Evolutionary conservation across 1,140 invertebrate species (phyloP).

Genomic region (Chironomus striatipennis): DNA sequence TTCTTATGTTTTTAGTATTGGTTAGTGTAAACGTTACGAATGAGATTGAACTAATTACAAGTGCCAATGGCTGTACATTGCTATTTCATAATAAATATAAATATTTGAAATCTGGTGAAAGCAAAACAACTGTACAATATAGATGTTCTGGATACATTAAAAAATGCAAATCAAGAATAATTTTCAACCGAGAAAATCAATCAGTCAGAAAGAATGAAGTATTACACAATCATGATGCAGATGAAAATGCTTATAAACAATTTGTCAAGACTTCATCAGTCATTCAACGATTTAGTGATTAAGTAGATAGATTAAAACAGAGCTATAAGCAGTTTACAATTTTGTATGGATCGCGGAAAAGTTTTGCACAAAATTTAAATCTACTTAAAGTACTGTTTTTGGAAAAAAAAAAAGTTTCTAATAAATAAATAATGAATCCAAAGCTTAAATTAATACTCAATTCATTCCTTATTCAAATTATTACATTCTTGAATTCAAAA

Average conservation of each 20-base stretch:
- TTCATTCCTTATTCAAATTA: not conserved
- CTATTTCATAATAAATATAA: not conserved
- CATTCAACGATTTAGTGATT: slow-evolving; percentile 2
- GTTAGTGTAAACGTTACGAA: not conserved
- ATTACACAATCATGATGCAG: not conserved
- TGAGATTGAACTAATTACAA: not conserved
- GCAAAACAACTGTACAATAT: not conserved
- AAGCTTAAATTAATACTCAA: too few species aligned
- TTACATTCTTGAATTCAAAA: not conserved
- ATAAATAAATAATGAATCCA: not conserved
- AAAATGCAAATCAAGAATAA: not conserved
- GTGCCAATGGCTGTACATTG: not conserved
- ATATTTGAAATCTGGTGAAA: slow-evolving; percentile 14
- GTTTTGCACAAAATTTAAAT: too few species aligned
- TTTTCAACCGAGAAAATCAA: not conserved
- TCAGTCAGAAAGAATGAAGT: not conserved
- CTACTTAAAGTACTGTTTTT: too few species aligned
- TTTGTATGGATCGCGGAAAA: not conserved
- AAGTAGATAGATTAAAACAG: too few species aligned
- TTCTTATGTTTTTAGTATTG: not conserved
- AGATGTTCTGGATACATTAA: not conserved
- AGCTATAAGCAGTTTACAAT: too few species aligned
- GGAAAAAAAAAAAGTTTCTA: not conserved
- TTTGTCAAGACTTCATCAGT: not conserved
- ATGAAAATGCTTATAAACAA: not conserved